Evolutionary conservation across 2,888 invertebrate genomes (phyloP), one percentile per base, ranked within the genome.

Genomic region (Sipha maydis): DNA sequence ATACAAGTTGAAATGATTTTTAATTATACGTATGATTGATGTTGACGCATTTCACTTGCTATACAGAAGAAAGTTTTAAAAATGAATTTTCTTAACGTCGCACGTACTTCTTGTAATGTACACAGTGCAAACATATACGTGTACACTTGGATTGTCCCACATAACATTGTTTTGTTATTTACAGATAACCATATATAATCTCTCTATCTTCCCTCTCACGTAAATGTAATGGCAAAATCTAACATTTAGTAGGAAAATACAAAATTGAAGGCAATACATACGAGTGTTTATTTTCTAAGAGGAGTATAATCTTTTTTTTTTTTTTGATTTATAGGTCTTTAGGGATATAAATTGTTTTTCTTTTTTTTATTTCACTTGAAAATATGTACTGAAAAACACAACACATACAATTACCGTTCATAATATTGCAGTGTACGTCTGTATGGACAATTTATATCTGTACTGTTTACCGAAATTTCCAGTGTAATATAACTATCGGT

Each of bases 21-120:
- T 80, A 80, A 80, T 80, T 67, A 61, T 67, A 38, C 3, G 38
- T 67, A 80, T n/a, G 34, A 73, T 73, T 83, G 71, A 83, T 54
- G 82, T 83, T 31, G 48, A 31, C 28, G 31, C 48, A 71, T 82
- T 69, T 71, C 82, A 25, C 82, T 9, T 3, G 34, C 34, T 34
- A 25, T 34, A 83, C 83, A 83, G 71, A 83, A 83, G 83, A 83
- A 83, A 83, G 83, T 83, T 83, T 54, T 82, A 21, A 69, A 82
- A 82, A 41, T 69, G 28, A 69, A n/a, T 80, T 61, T 82, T 71
- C 69, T 48, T 28, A 82, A 48, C 48, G 21, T 80, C 48, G 48
- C 48, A 71, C 38, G 80, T 80, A 80, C 80, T 67, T 67, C n/a
- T 1, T 80, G 61, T 80, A 67, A 67, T 79, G 79, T 38, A 79